A percentile compares a stretch with the other conserved stretches of the same genome.
phyloP scores from a whole-genome alignment of 1,140 invertebrate species.

The Sinella curviseta region DNA sequence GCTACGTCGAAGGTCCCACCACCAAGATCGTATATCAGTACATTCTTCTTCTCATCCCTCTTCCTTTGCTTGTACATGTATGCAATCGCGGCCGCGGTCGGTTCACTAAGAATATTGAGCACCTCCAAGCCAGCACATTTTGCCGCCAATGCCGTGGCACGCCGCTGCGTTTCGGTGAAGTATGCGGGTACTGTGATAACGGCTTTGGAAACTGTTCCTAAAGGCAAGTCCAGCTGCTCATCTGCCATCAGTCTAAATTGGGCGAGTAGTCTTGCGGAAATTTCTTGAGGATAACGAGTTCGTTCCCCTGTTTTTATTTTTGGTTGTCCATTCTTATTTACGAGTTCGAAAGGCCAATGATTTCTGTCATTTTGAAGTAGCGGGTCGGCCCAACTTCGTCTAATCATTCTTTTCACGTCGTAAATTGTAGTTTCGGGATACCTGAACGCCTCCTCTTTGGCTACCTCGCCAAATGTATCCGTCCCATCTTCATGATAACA shows the following conservation, averaged over 20 bases:
- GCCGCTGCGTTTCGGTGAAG: neutral
- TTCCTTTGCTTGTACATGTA: conserved; percentile 59
- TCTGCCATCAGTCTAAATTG: neutral
- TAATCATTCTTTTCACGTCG: too few relatives aligned
- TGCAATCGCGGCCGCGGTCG: neutral
- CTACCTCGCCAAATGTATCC: too few relatives aligned
- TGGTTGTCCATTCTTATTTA: conserved; percentile 54
- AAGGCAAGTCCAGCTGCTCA: neutral
- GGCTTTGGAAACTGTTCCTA: neutral
- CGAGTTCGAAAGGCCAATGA: too few relatives aligned
- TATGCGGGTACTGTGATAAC: conserved; percentile 1
- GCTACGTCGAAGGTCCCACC: conserved; percentile 83
- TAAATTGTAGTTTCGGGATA: too few relatives aligned
- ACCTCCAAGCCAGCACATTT: neutral
- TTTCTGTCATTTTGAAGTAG: too few relatives aligned
- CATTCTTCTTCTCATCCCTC: conserved; percentile 55
- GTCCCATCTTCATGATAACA: too few relatives aligned
- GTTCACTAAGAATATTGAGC: neutral
- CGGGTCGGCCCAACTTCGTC: too few relatives aligned
- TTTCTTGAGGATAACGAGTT: conserved; percentile 58
- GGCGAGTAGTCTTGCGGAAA: too few relatives aligned
- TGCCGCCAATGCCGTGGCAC: neutral
- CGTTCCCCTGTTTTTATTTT: conserved; percentile 51
- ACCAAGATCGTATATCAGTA: conserved; percentile 62
- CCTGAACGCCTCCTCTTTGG: too few relatives aligned